phyloP scores from a whole-genome alignment of 2,797 vertebrate genomes.

The Odontamblyopus rebecca region DNA sequence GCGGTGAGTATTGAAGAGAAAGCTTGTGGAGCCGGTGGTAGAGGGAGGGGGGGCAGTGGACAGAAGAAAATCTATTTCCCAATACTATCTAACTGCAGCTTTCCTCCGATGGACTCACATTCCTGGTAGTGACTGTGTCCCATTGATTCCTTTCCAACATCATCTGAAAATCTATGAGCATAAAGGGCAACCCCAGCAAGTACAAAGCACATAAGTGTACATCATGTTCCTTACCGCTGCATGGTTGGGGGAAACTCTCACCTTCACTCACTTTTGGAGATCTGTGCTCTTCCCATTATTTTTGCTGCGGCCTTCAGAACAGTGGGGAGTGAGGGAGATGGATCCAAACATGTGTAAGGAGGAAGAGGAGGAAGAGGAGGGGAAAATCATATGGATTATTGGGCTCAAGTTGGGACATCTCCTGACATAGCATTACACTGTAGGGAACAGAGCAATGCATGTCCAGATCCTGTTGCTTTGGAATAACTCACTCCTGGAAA shows the following conservation, averaged over 20 bases:
- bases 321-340: constrained; percentile 22
- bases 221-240: constrained; percentile 57
- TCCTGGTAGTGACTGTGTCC: constrained; percentile 85
- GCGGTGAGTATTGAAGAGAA: constrained; percentile 67
- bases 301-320: constrained; percentile 29
- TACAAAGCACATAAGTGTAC: constrained; percentile 74
- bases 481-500: constrained; percentile 38
- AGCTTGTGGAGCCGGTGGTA: constrained; percentile 51
- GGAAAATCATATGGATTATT: constrained; percentile 57
- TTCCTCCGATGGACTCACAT: constrained; percentile 86
- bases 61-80: constrained; percentile 88
- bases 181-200: constrained; percentile 76
- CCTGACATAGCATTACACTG: constrained; percentile 60
- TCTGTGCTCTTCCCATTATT: constrained; percentile 44
- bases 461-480: constrained; percentile 40
- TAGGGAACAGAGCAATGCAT: constrained; percentile 41
- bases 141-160: constrained; percentile 88
- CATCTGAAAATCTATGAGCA: constrained; percentile 90
- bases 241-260: constrained; percentile 50
- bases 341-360: constrained; percentile 46
- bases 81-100: constrained; percentile 84
- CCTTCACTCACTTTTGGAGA: constrained; percentile 32
- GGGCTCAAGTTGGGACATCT: constrained; percentile 57
- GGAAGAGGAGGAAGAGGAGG: constrained; percentile 21
- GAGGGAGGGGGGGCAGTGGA: constrained; percentile 49